phyloP scores from a whole-genome alignment of 1,140 invertebrate species.

The Cepaea nemoralis region DNA sequence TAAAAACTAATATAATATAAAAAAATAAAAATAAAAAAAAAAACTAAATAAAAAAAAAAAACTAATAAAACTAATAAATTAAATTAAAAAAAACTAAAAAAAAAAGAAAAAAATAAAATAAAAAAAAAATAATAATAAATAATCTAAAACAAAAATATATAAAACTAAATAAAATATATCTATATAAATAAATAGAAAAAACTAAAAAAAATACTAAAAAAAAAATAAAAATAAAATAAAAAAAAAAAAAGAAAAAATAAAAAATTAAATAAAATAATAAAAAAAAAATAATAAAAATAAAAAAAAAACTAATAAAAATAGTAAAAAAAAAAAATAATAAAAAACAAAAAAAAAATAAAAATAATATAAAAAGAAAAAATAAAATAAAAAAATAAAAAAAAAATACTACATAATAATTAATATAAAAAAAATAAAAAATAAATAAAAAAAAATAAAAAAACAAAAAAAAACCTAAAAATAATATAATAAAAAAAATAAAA shows the following conservation, averaged over 20 bases:
- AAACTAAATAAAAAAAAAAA: neutral
- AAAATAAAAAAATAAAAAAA: no score
- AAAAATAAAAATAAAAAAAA: neutral
- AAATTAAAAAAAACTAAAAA: neutral
- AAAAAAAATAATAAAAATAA: neutral
- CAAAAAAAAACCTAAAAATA: no score
- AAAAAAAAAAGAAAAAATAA: conserved; percentile 13
- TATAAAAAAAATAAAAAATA: no score
- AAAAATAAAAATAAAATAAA: neutral
- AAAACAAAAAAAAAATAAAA: no score
- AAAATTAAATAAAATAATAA: neutral
- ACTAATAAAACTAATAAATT: neutral
- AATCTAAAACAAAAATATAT: neutral
- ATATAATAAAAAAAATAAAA: no score
- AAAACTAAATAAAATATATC: conserved; percentile 1
- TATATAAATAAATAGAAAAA: conserved; percentile 5
- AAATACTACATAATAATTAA: no score
- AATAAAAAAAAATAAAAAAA: no score
- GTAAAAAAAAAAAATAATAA: no score
- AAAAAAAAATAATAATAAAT: conserved; percentile 3
- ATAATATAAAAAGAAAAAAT: no score
- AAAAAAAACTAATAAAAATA: no score
- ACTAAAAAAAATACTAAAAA: neutral
- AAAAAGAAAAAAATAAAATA: neutral
- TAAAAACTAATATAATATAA: neutral